These are phyloP conservation scores for Thyatira batis DNA, from an alignment of 2,888 invertebrate species.

Conservation along the genomic window DNA sequence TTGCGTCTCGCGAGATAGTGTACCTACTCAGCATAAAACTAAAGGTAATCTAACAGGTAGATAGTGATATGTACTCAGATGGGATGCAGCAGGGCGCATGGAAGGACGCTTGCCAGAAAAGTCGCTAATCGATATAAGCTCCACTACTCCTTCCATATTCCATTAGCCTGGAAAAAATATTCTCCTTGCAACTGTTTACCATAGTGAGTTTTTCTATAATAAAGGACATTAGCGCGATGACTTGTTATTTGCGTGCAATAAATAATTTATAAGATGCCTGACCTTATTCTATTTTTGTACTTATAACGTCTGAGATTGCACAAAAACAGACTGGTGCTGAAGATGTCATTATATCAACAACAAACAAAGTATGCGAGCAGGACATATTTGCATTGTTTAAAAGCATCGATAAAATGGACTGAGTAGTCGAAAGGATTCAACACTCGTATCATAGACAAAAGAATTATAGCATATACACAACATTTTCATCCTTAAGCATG, in stretches of 20 bases:
- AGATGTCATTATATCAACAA: background rate
- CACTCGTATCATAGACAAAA: background rate
- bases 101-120: conserved; percentile 61
- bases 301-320: background rate
- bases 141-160: conserved; percentile 12
- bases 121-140: conserved; percentile 59
- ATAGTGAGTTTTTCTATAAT: background rate
- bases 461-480: background rate
- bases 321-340: background rate
- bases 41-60: conserved; percentile 8
- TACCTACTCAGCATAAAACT: background rate
- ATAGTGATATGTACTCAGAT: conserved; percentile 26
- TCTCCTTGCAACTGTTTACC: background rate
- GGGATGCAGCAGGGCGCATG: conserved; percentile 60
- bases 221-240: background rate
- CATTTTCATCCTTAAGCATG: background rate
- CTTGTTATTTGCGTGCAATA: background rate
- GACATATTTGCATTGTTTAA: background rate
- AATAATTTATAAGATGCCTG: background rate
- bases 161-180: background rate
- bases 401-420: too few species aligned
- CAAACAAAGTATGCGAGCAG: background rate
- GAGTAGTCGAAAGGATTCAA: too few species aligned
- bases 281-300: background rate
- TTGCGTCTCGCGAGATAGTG: background rate